A percentile compares a stretch with the other conserved stretches of the same genome.
Evolutionary conservation across 1,140 invertebrate species (phyloP).

Genomic region (Bombus cullumanus): DNA sequence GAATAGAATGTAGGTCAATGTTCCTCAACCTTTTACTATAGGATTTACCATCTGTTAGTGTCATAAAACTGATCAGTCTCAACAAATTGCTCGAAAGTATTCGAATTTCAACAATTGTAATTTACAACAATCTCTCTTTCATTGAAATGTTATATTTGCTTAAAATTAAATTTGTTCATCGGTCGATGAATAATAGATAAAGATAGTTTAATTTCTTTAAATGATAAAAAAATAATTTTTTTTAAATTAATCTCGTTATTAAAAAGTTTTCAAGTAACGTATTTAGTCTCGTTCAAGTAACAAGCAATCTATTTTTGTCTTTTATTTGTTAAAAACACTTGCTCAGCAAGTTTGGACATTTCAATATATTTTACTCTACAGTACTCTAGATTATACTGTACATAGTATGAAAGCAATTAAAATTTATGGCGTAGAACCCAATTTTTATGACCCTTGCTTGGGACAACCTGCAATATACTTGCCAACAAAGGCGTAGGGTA

Average conservation of each 20-base stretch:
- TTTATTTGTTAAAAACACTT: rapidly evolving
- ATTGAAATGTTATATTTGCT: no score
- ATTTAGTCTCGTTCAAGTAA: no score
- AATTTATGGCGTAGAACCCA: rapidly evolving
- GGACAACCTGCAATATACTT: rapidly evolving
- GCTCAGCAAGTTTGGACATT: no score
- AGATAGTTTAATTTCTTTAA: no score
- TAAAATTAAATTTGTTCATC: no score
- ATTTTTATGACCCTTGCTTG: rapidly evolving
- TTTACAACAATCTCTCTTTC: no score
- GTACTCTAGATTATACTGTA: rapidly evolving
- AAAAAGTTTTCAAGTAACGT: no score
- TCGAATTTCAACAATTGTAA: no score
- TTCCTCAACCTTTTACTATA: rapidly evolving
- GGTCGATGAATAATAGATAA: no score
- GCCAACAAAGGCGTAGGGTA: rapidly evolving
- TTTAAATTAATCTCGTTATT: no score
- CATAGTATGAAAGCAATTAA: rapidly evolving
- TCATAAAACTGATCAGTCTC: rapidly evolving
- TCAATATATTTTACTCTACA: rapidly evolving
- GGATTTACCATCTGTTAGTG: rapidly evolving
- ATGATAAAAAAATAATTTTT: no score
- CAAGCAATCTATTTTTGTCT: rapidly evolving
- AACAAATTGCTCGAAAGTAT: no score
- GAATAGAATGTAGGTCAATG: rapidly evolving